Base-by-base conservation (phyloP, 2,888 invertebrate species). In the Macaria liturata region DNA sequence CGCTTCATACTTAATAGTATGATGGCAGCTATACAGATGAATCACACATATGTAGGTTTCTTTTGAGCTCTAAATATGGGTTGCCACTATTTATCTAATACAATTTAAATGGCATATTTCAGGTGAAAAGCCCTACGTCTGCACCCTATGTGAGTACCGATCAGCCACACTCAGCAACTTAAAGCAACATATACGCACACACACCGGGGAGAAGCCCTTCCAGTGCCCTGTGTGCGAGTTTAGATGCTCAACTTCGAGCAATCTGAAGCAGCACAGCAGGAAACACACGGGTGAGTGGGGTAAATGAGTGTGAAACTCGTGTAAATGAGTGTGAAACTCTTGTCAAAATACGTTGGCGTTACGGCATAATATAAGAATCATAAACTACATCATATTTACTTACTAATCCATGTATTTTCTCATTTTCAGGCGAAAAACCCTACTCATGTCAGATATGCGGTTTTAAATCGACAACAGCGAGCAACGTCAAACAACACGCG, bases 201-300 rank as follows among this genome's bases (percentile, higher is more conserved):
- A 59, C 32, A 59, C 59, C 0, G 59, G 59, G 0, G 59, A 59
- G 8, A 59, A 51, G 9, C 54, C 34, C 7, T 59, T n/a, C 9
- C 44, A 39, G 30, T 51, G 51, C 39, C 34, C 32, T 2, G 45
- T 31, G 30, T 51, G 51, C 7, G 45, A 51, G 6, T 51, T 51
- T n/a, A 51, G 37, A 45, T 51, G 51, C 5, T 44, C 51, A n/a
- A 51, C 51, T 0, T 51, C 51, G 0, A 51, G 51, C 20, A 51
- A 51, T 9, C 7, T 51, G 3, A 51, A 51, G 6, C 51, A 51
- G 3, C 51, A 51, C 9, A 51, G 45, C 4, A 30, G 51, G 20
- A 51, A 51, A n/a, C 59, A 59, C 48, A 59, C 59, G 0, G 59
- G 58, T 0, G 58, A 37, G 34, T 37, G 34, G 4, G 34, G 20